Conservation (phyloP, 2,113 vertebrate species). For the Xyrauchen texanus region DNA sequence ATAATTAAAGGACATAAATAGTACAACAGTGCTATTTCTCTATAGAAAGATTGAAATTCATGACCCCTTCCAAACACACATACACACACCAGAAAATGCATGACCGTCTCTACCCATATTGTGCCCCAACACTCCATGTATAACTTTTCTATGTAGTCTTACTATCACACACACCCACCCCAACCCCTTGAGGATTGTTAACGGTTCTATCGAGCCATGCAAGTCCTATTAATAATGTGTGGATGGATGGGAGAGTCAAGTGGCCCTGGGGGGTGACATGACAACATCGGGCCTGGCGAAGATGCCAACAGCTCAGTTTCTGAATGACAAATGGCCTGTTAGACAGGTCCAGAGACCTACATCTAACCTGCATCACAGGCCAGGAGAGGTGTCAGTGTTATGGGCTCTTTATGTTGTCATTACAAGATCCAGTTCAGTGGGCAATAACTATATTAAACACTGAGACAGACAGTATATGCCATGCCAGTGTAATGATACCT, state of each 20-base stretch:
- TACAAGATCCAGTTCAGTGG: slow-evolving; percentile 24
- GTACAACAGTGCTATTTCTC: slow-evolving; percentile 62
- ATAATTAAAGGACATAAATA: slow-evolving; percentile 55
- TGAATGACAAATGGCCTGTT: slow-evolving; percentile 41
- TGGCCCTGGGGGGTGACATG: slow-evolving; percentile 59
- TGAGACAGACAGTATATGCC: not conserved
- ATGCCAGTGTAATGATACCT: not conserved
- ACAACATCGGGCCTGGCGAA: slow-evolving; percentile 1
- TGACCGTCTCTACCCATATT: not conserved
- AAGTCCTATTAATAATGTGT: slow-evolving; percentile 79
- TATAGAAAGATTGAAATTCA: slow-evolving; percentile 20
- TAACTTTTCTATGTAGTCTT: not conserved
- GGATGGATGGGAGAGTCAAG: slow-evolving; percentile 75
- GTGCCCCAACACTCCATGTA: slow-evolving; percentile 7
- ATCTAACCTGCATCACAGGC: slow-evolving; percentile 31
- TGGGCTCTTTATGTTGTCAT: slow-evolving; percentile 40
- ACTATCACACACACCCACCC: not conserved
- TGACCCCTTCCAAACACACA: not conserved
- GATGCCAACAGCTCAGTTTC: not conserved
- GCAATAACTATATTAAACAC: slow-evolving; percentile 36
- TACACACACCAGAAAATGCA: slow-evolving; percentile 22
- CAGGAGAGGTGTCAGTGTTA: slow-evolving; percentile 41
- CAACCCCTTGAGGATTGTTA: slow-evolving; percentile 42
- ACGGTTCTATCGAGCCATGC: slow-evolving; percentile 61
- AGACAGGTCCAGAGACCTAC: slow-evolving; percentile 30